Conservation (phyloP, 92 coral and sea anemone genomes). For the Porites divaricata region DNA sequence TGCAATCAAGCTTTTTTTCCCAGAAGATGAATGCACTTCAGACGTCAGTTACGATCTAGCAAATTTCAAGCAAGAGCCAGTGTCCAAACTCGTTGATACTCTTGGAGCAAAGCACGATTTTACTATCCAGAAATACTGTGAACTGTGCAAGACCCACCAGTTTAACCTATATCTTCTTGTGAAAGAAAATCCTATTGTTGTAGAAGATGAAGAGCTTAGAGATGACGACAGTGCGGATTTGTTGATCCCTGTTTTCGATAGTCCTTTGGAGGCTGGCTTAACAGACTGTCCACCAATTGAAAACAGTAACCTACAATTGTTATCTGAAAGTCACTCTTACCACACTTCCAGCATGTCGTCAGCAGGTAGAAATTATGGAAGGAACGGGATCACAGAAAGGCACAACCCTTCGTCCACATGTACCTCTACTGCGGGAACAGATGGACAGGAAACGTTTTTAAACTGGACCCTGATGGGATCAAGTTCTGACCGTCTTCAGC, state of each 20-base stretch:
- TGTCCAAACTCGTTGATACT: background rate
- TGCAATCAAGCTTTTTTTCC: background rate
- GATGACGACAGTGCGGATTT: background rate
- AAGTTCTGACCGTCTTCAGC: background rate
- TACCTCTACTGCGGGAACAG: background rate
- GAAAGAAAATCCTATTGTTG: background rate
- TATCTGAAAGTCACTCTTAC: background rate
- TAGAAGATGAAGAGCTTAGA: background rate
- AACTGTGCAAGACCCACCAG: background rate
- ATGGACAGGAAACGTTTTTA: too few species aligned
- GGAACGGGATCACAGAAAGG: too few species aligned
- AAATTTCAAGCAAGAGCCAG: background rate
- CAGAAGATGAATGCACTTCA: background rate
- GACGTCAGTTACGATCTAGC: background rate
- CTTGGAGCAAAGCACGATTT: background rate
- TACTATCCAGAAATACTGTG: conserved; percentile 2
- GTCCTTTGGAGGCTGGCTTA: background rate
- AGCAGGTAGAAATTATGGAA: background rate
- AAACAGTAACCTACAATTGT: background rate
- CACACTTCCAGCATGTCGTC: background rate
- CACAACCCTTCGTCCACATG: too few species aligned
- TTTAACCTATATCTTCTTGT: background rate
- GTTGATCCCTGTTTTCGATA: background rate
- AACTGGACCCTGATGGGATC: background rate
- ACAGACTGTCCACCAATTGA: background rate